Conservation (phyloP, 2,888 invertebrate species). For the Automeris io region DNA sequence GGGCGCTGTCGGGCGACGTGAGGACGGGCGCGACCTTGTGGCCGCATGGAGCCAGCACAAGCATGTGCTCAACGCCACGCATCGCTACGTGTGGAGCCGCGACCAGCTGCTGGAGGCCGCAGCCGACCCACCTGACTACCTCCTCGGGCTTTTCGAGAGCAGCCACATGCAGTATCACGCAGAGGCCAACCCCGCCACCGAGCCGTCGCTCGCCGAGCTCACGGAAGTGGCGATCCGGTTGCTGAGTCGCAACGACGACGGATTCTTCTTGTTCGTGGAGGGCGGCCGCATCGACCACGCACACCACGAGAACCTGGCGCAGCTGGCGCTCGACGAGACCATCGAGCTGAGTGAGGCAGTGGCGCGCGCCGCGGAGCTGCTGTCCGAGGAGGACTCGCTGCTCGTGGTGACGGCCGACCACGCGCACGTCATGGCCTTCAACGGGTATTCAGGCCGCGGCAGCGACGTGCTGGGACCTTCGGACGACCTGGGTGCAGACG, state of each 20-base stretch:
- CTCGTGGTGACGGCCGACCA: constrained; percentile 88
- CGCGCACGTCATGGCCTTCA: constrained; percentile 82
- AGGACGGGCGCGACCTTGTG: constrained; percentile 81
- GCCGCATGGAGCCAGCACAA: constrained; percentile 79
- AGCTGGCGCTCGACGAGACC: constrained; percentile 81
- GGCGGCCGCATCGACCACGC: constrained; percentile 82
- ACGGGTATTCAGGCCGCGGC: constrained; percentile 81
- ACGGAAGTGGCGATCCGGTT: constrained; percentile 81
- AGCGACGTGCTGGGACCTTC: constrained; percentile 52
- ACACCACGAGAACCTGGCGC: constrained; percentile 78
- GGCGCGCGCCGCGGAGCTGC: constrained; percentile 49
- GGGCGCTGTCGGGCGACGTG: constrained; percentile 53
- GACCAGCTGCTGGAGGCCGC: constrained; percentile 63
- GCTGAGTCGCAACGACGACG: constrained; percentile 78
- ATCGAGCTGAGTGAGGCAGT: constrained; percentile 80
- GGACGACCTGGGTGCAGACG: constrained; percentile 59
- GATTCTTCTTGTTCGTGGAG: constrained; percentile 88
- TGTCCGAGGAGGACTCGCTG: constrained; percentile 80
- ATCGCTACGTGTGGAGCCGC: constrained; percentile 77
- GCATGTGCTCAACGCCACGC: constrained; percentile 38
- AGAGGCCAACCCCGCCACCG: constrained; percentile 55
- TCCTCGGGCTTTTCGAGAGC: constrained; percentile 79
- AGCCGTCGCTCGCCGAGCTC: constrained; percentile 65
- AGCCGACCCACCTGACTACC: constrained; percentile 74
- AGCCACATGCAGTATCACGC: constrained; percentile 82